These are phyloP conservation scores for Tetranychus truncatus DNA, from an alignment of 2,888 invertebrate genomes.

Conservation along the genomic window DNA sequence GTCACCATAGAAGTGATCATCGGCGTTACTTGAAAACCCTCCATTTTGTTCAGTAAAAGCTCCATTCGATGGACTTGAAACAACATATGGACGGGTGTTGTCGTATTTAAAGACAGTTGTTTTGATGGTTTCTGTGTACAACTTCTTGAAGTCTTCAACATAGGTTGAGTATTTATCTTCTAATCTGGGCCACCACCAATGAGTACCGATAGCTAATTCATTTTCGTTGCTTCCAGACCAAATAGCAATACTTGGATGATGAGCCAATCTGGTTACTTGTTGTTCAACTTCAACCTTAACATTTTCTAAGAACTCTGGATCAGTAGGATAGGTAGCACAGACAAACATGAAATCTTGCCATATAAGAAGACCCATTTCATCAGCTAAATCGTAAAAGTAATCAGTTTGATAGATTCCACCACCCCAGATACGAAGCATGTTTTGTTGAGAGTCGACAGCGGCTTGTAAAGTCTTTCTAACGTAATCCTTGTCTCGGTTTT, in stretches of 20 bases:
- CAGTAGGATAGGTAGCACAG: constrained; percentile 75
- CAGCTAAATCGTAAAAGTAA: constrained; percentile 66
- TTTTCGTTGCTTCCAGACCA: constrained; percentile 92
- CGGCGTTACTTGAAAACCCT: constrained; percentile 58
- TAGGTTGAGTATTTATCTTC: constrained; percentile 35
- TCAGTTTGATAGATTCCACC: constrained; percentile 89
- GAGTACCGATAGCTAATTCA: constrained; percentile 61
- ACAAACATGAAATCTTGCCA: constrained; percentile 99
- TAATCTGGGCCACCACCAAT: constrained; percentile 45
- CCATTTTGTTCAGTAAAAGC: constrained; percentile 50
- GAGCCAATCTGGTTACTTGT: constrained; percentile 58
- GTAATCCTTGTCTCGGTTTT: constrained; percentile 38
- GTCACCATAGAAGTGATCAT: constrained; percentile 63
- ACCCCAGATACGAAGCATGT: constrained; percentile 92
- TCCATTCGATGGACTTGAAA: constrained; percentile 85
- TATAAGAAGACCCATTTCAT: constrained; percentile 69
- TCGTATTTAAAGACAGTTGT: constrained; percentile 46
- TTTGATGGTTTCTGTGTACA: constrained; percentile 60
- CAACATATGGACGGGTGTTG: constrained; percentile 47
- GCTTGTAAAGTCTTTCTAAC: constrained; percentile 48
- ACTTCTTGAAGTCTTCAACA: constrained; percentile 54
- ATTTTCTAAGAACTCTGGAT: constrained; percentile 48
- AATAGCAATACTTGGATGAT: constrained; percentile 66
- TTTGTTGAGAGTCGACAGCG: constrained; percentile 61
- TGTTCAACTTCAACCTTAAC: constrained; percentile 58